A percentile compares a stretch with the other conserved stretches of the same genome.
phyloP scores from a whole-genome alignment of 2,888 invertebrate genomes.

The Heliothis peltigera region DNA sequence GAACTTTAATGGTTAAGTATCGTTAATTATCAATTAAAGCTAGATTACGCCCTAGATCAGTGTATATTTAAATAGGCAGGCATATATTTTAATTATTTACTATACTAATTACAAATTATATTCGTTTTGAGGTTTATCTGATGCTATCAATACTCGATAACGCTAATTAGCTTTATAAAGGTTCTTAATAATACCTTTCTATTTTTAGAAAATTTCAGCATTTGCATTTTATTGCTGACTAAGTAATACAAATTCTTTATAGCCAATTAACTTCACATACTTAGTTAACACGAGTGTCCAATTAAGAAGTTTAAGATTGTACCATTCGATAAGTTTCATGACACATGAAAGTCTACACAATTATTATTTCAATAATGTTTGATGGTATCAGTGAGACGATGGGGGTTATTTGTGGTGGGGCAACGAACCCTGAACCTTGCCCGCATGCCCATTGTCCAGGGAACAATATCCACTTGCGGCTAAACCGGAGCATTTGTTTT shows the following conservation, averaged over 20 bases:
- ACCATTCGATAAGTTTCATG: constrained; percentile 40
- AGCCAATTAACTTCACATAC: constrained; percentile 14
- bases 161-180: neutral
- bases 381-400: constrained; percentile 80
- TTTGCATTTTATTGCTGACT: neutral
- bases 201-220: neutral
- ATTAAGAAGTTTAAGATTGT: constrained; percentile 34
- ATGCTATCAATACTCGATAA: neutral
- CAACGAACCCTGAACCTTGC: constrained; percentile 78
- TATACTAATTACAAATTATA: no score
- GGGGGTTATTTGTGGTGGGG: constrained; percentile 83
- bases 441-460: constrained; percentile 83
- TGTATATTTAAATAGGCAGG: no score
- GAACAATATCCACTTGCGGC: constrained; percentile 77
- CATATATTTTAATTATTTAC: no score
- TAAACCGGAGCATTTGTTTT: constrained; percentile 63
- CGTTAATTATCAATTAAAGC: neutral
- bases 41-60: neutral
- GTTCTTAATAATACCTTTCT: neutral
- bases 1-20: neutral
- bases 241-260: neutral
- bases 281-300: constrained; percentile 22
- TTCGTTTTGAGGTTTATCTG: neutral
- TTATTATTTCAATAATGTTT: constrained; percentile 76
- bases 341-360: constrained; percentile 60